A percentile compares a stretch with the other conserved stretches of the same genome.
Conservation (phyloP, 2,113 vertebrate genomes). For the Gracilinanus agilis region DNA sequence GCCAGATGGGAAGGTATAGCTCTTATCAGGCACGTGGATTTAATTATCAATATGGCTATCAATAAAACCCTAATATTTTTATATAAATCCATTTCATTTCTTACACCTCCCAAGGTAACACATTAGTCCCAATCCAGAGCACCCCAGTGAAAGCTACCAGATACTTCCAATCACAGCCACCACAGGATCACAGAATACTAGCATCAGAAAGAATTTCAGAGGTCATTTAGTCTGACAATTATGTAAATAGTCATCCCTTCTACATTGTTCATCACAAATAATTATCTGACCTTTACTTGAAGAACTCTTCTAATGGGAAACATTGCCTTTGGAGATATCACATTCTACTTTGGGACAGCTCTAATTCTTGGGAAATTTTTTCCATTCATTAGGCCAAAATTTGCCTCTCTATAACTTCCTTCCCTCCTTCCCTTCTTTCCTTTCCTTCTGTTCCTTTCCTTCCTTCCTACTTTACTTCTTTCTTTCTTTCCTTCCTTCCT, state of each 20-base stretch:
- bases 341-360: neutral
- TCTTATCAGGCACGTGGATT: no score
- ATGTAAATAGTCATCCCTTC: neutral
- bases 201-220: neutral
- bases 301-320: neutral
- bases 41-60: no score
- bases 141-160: neutral
- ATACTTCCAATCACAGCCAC: neutral
- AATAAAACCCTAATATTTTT: no score
- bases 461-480: no score
- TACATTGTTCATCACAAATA: neutral
- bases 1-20: no score
- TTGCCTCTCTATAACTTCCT: neutral
- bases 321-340: neutral
- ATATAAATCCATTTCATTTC: no score
- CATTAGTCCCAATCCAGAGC: neutral
- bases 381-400: neutral
- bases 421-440: no score
- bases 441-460: no score
- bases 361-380: neutral
- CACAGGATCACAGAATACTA: neutral
- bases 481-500: no score
- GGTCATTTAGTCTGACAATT: neutral
- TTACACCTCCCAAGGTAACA: neutral
- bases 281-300: neutral